Percentiles rank a stretch among this genome's conserved stretches.
These are phyloP conservation scores for Alviniconcha marisindica DNA, from an alignment of 1,140 invertebrate genomes.

Conservation along the genomic window DNA sequence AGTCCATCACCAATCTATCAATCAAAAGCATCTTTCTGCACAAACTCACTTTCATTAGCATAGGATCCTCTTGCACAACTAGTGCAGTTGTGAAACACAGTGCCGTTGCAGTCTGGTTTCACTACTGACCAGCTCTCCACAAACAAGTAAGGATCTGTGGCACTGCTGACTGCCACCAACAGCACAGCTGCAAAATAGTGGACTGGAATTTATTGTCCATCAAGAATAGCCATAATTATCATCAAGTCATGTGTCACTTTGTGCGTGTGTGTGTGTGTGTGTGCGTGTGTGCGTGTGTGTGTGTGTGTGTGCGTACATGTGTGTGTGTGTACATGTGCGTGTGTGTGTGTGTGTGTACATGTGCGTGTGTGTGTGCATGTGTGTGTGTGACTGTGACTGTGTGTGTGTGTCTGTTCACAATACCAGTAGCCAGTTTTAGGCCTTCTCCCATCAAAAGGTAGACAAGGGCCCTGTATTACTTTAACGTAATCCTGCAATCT, in stretches of 20 bases:
- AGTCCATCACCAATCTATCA: neutral
- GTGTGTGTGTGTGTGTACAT: neutral
- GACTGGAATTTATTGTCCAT: neutral
- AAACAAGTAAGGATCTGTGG: neutral
- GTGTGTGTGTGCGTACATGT: neutral
- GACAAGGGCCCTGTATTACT: too few species aligned
- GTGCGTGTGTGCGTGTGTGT: neutral
- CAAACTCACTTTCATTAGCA: constrained; percentile 17
- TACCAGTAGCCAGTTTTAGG: too few species aligned
- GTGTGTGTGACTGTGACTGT: neutral
- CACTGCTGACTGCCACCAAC: neutral
- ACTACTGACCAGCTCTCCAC: neutral
- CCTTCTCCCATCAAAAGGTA: too few species aligned
- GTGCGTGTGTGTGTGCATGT: neutral
- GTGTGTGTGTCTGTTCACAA: neutral
- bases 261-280: neutral
- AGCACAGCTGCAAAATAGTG: neutral
- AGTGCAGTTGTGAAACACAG: neutral
- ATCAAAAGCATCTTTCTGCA: neutral
- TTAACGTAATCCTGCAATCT: too few species aligned
- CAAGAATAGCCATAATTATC: neutral
- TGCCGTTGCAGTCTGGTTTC: constrained; percentile 3
- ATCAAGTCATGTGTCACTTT: too few species aligned
- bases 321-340: neutral
- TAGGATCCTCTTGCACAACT: neutral